These are phyloP conservation scores for Otolemur garnettii DNA, from an alignment of 2,113 vertebrate species.

Conservation along the genomic window DNA sequence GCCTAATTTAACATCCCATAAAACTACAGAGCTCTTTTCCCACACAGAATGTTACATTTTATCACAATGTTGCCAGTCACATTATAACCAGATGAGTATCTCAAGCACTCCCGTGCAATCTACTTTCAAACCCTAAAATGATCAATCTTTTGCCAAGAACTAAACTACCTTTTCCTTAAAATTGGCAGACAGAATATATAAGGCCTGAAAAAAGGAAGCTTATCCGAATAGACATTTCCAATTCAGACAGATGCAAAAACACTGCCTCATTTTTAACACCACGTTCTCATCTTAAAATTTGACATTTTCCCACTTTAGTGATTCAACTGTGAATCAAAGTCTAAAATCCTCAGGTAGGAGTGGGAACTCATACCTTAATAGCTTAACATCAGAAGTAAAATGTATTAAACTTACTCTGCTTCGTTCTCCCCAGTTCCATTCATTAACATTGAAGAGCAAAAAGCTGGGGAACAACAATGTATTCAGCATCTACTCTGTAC, in stretches of 20 bases:
- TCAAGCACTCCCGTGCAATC: background rate
- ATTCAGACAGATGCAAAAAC: background rate
- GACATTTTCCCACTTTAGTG: background rate
- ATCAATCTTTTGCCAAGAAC: background rate
- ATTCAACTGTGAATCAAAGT: slow-evolving; percentile 47
- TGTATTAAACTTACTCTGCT: background rate
- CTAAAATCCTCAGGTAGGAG: slow-evolving; percentile 35
- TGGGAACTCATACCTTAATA: background rate
- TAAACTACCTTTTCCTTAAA: slow-evolving; percentile 44
- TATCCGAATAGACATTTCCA: background rate
- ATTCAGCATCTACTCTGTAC: background rate
- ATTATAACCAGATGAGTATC: background rate
- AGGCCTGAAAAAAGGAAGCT: background rate
- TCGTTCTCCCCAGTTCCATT: background rate
- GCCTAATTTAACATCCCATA: slow-evolving; percentile 1
- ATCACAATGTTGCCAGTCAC: background rate
- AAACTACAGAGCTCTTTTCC: slow-evolving; percentile 2
- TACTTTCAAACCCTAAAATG: slow-evolving; percentile 21
- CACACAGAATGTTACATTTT: background rate
- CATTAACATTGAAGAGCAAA: slow-evolving; percentile 8
- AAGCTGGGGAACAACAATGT: background rate
- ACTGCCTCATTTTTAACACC: background rate
- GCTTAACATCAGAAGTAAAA: slow-evolving; percentile 47
- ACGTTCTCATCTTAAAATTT: slow-evolving; percentile 20
- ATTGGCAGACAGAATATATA: background rate